Evolutionary conservation across 2,797 vertebrate genomes (phyloP).

Genomic region (Synaphobranchus kaupii): DNA sequence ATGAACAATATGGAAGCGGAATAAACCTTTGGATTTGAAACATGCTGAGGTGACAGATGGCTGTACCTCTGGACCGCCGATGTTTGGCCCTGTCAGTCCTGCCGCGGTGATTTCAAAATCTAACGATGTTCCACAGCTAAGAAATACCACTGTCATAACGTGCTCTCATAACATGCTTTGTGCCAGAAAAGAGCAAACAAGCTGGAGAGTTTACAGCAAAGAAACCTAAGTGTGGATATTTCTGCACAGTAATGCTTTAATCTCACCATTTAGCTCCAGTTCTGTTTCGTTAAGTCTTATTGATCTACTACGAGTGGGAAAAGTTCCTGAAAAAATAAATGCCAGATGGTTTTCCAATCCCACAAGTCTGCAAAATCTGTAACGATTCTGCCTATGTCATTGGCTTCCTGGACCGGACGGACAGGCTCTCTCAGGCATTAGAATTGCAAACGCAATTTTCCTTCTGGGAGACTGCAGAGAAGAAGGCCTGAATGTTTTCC

Average conservation of each 20-base stretch:
- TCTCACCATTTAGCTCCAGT: neutral
- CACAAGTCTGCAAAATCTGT: neutral
- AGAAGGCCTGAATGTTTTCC: neutral
- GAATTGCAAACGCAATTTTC: neutral
- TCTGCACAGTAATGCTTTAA: neutral
- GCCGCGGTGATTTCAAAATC: neutral
- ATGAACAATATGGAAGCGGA: too few species aligned
- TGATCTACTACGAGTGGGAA: neutral
- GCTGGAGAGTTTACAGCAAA: neutral
- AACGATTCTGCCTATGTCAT: neutral
- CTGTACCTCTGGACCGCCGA: neutral
- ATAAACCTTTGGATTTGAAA: neutral
- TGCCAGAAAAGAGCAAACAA: neutral
- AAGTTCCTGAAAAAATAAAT: neutral
- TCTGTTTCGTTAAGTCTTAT: neutral
- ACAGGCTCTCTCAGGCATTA: neutral
- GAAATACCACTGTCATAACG: neutral
- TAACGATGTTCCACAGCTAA: neutral
- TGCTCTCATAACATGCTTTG: neutral
- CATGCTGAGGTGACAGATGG: neutral
- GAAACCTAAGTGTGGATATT: neutral
- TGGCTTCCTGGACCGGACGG: neutral
- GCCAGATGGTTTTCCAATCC: neutral
- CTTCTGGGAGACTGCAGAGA: neutral
- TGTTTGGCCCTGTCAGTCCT: neutral